Conservation (phyloP, 1,140 invertebrate genomes). For the Drosophila littoralis region DNA sequence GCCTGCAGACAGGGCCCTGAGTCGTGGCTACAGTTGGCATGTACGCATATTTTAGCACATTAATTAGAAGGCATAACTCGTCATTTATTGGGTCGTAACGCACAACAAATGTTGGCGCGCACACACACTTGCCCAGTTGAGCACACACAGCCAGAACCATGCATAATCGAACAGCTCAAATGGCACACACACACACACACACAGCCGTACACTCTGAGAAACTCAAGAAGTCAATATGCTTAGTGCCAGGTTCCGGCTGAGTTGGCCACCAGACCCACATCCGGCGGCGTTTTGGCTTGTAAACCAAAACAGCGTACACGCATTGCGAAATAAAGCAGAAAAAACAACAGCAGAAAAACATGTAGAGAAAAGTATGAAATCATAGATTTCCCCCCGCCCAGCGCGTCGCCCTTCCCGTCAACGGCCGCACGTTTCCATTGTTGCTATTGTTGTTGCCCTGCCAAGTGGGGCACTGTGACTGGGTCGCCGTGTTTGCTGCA, state of each 20-base stretch:
- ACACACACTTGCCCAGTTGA: conserved; percentile 31
- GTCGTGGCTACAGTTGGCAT: conserved; percentile 52
- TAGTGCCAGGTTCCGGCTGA: conserved; percentile 8
- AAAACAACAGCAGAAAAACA: conserved; percentile 8
- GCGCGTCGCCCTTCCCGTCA: conserved; percentile 29
- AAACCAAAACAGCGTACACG: conserved; percentile 30
- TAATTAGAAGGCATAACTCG: conserved; percentile 77
- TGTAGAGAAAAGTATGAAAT: conserved; percentile 58
- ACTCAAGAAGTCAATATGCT: conserved; percentile 29
- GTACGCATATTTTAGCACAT: conserved; percentile 69
- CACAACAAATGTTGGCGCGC: conserved; percentile 55
- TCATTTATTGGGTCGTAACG: conserved; percentile 70
- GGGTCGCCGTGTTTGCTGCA: conserved; percentile 12
- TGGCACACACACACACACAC: conserved; percentile 13
- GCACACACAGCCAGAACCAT: conserved; percentile 33
- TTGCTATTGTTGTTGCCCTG: conserved; percentile 31
- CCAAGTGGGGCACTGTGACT: conserved; percentile 10
- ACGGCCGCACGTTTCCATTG: conserved; percentile 50
- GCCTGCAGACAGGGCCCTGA: conserved; percentile 6
- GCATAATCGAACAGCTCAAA: conserved; percentile 68
- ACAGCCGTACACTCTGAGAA: neutral
- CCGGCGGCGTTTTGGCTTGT: conserved; percentile 18
- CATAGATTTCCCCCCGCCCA: conserved; percentile 51
- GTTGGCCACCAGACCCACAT: neutral
- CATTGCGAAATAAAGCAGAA: neutral